A percentile compares a stretch with the other conserved stretches of the same genome.
Evolutionary conservation across 2,888 invertebrate genomes (phyloP).

Genomic region (Sialis lutaria): DNA sequence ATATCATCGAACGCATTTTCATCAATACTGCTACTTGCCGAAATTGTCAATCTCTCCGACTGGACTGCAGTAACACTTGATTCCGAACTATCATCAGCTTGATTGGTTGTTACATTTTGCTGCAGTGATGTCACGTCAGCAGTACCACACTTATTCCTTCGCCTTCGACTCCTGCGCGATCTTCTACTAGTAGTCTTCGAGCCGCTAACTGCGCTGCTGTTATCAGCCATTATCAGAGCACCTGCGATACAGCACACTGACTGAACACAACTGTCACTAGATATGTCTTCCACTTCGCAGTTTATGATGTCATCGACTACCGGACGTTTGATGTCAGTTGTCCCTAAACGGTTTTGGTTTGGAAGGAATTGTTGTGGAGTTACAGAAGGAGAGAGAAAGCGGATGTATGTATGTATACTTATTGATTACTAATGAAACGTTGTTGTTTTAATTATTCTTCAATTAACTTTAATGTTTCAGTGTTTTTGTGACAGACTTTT

Average conservation of each 20-base stretch:
- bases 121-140: conserved; percentile 2
- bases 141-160: conserved; percentile 9
- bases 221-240: conserved; percentile 12
- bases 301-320: conserved; percentile 4
- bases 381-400: background rate
- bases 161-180: conserved; percentile 12
- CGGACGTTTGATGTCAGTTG: conserved; percentile 7
- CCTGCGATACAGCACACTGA: background rate
- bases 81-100: conserved; percentile 3
- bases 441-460: too few species aligned
- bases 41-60: too few species aligned
- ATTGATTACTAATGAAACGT: background rate
- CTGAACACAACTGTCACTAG: background rate
- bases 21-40: too few species aligned
- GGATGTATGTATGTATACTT: background rate
- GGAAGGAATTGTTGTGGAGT: background rate
- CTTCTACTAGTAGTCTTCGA: conserved; percentile 14
- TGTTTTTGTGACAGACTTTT: too few species aligned
- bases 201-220: conserved; percentile 8
- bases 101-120: conserved; percentile 3
- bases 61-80: conserved; percentile 1
- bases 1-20: too few species aligned
- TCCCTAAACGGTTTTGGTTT: conserved; percentile 3
- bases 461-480: too few species aligned
- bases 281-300: conserved; percentile 3